phyloP scores from a whole-genome alignment of 1,140 invertebrate genomes.

The Bombus confusus region DNA sequence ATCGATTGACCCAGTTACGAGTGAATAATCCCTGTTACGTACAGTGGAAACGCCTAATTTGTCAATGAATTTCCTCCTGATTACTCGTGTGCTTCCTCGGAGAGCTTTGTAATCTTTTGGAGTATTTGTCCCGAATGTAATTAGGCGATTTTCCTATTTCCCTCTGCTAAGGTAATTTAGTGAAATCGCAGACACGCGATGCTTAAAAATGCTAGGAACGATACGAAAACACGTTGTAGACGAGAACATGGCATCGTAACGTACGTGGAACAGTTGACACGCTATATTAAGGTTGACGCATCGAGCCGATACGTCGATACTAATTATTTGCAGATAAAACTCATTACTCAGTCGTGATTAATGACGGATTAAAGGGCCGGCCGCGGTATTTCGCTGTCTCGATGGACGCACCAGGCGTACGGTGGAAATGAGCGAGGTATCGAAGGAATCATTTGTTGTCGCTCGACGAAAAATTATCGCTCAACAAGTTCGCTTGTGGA shows the following conservation, averaged over 20 bases:
- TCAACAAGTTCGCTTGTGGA: neutral
- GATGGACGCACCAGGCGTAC: neutral
- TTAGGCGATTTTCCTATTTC: neutral
- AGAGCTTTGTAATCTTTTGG: neutral
- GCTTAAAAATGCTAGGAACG: neutral
- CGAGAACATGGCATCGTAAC: slow-evolving; percentile 20
- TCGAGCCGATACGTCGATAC: slow-evolving; percentile 64
- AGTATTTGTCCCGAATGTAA: neutral
- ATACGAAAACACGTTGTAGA: slow-evolving; percentile 30
- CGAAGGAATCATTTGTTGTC: slow-evolving; percentile 54
- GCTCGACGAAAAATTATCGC: slow-evolving; percentile 15
- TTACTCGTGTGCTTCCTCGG: neutral
- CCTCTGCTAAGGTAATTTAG: neutral
- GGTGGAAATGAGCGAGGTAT: slow-evolving; percentile 43
- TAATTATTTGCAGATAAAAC: slow-evolving; percentile 74
- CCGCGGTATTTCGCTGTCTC: slow-evolving; percentile 48
- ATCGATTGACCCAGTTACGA: slow-evolving; percentile 32
- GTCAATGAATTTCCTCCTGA: neutral
- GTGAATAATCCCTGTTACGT: neutral
- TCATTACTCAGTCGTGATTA: slow-evolving; percentile 71
- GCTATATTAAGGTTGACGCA: slow-evolving; percentile 62
- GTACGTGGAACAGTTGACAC: slow-evolving; percentile 50
- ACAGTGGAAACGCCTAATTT: slow-evolving; percentile 4
- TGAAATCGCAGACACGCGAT: neutral
- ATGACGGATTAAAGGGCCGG: slow-evolving; percentile 49